phyloP scores from a whole-genome alignment of 1,140 invertebrate genomes.

The Scylla paramamosain region DNA sequence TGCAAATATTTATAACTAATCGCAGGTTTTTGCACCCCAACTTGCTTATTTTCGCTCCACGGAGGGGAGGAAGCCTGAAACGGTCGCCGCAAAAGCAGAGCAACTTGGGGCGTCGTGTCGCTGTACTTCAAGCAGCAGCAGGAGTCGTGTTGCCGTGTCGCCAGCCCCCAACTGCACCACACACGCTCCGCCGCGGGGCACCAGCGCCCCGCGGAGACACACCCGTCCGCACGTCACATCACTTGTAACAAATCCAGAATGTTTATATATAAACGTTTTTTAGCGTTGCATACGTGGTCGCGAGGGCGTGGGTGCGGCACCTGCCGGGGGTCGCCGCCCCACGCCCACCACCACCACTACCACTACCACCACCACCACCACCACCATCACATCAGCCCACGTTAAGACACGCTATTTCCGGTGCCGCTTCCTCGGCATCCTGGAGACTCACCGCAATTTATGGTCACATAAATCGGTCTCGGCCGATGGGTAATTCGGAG shows the following conservation, averaged over 20 bases:
- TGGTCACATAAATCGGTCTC: conserved; percentile 62
- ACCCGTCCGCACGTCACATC: conserved; percentile 37
- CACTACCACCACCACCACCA: background rate
- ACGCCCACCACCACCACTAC: background rate
- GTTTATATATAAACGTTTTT: conserved; percentile 12
- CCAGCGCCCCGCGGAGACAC: background rate
- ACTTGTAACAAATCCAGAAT: conserved; percentile 35
- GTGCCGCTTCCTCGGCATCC: conserved; percentile 47
- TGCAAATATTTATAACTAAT: conserved; percentile 66
- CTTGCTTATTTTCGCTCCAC: conserved; percentile 61
- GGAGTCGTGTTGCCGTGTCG: background rate
- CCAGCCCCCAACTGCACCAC: background rate
- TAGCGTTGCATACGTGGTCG: background rate
- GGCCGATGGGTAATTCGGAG: conserved; percentile 42
- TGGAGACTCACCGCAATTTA: conserved; percentile 43
- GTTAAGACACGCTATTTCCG: conserved; percentile 60
- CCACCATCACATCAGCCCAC: conserved; percentile 24
- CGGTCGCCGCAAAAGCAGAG: background rate
- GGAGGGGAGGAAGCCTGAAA: background rate
- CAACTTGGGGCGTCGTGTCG: background rate
- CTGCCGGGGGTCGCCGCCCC: conserved; percentile 10
- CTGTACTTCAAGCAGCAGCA: background rate
- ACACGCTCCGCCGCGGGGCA: background rate
- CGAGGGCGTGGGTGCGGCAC: conserved; percentile 23
- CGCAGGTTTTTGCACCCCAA: conserved; percentile 19